Evolutionary conservation across 2,888 invertebrate genomes (phyloP).

Genomic region (Augiades crinisus): DNA sequence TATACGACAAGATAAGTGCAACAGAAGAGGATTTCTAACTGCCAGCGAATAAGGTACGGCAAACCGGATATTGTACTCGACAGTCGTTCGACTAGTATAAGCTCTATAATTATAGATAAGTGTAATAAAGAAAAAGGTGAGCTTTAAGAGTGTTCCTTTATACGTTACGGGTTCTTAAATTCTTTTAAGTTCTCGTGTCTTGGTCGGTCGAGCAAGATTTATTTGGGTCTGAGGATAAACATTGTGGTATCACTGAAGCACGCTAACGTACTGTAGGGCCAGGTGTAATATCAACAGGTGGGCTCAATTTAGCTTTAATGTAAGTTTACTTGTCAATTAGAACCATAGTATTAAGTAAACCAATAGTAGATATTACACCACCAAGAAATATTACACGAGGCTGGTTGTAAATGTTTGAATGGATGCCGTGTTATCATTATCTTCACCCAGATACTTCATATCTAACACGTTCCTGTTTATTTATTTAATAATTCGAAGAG

Average conservation of each 20-base stretch:
- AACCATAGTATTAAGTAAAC: slow-evolving; percentile 33
- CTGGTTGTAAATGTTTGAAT: slow-evolving; percentile 10
- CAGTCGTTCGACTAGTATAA: slow-evolving; percentile 65
- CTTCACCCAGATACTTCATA: too few species aligned
- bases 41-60: slow-evolving; percentile 70
- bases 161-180: slow-evolving; percentile 34
- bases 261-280: slow-evolving; percentile 44
- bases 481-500: too few species aligned
- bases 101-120: slow-evolving; percentile 49
- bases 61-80: slow-evolving; percentile 73
- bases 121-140: slow-evolving; percentile 33
- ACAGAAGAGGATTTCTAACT: slow-evolving; percentile 63
- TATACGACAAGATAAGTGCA: slow-evolving; percentile 53
- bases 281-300: slow-evolving; percentile 73
- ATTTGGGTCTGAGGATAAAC: slow-evolving; percentile 61
- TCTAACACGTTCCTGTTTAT: too few species aligned
- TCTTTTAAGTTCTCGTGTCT: slow-evolving; percentile 40
- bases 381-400: too few species aligned
- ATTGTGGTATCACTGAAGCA: slow-evolving; percentile 44
- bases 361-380: slow-evolving; percentile 4
- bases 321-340: slow-evolving; percentile 28
- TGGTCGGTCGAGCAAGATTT: slow-evolving; percentile 54
- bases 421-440: slow-evolving; percentile 13
- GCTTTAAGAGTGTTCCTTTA: slow-evolving; percentile 40
- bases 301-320: slow-evolving; percentile 37